These are phyloP conservation scores for Adelosebastes latens DNA, from an alignment of 2,797 vertebrate species.

Conservation along the genomic window DNA sequence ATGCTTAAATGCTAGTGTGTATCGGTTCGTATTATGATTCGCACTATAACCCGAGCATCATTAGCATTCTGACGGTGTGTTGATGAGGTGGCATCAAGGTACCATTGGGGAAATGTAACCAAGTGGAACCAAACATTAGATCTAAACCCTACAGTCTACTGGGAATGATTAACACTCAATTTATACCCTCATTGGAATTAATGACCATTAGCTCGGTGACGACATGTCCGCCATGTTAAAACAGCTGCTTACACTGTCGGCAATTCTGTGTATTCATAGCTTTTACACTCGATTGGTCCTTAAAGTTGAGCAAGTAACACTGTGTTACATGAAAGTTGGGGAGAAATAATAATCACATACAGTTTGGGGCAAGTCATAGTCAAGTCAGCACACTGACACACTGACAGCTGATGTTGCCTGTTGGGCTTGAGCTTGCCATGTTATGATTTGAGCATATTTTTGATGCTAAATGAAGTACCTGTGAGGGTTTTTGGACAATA, in stretches of 20 bases:
- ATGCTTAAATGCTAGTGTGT: not conserved
- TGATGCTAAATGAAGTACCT: no score
- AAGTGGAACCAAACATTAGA: slow-evolving; percentile 54
- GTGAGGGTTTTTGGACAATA: no score
- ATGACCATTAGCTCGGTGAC: slow-evolving; percentile 19
- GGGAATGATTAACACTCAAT: slow-evolving; percentile 42
- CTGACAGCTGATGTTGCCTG: no score
- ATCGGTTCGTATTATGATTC: not conserved
- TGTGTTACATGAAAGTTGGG: not conserved
- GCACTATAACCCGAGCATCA: not conserved
- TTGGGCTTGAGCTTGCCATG: no score
- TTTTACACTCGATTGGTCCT: not conserved
- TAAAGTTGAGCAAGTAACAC: not conserved
- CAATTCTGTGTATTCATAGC: not conserved
- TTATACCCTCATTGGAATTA: slow-evolving; percentile 32
- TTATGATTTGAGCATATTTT: no score
- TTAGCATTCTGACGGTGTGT: slow-evolving; percentile 21
- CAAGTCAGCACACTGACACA: no score
- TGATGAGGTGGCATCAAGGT: slow-evolving; percentile 36
- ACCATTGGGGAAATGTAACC: slow-evolving; percentile 41
- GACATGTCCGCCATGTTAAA: slow-evolving; percentile 21
- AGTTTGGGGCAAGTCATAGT: no score
- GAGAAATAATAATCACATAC: not conserved
- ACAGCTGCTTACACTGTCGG: not conserved
- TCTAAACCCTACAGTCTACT: slow-evolving; percentile 17